phyloP scores from a whole-genome alignment of 1,140 invertebrate species.

The Mycetomoellerius zeteki region DNA sequence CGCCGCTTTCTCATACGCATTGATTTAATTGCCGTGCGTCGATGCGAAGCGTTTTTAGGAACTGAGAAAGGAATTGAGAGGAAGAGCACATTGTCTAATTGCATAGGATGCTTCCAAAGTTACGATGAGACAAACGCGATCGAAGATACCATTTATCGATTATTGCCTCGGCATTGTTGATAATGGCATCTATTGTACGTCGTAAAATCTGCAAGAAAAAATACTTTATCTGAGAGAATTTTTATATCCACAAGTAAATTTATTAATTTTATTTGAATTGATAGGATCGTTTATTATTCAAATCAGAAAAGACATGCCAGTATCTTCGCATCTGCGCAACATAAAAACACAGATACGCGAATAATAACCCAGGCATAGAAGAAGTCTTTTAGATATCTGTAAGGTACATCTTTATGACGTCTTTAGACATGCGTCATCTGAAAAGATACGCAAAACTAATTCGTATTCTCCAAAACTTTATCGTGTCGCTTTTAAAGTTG shows the following conservation, averaged over 20 bases:
- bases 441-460: background rate
- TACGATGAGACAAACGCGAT: background rate
- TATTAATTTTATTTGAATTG: background rate
- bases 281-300: background rate
- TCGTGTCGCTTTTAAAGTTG: background rate
- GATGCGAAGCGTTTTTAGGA: slow-evolving; percentile 69
- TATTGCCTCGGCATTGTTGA: background rate
- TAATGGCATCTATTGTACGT: background rate
- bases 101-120: background rate
- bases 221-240: background rate
- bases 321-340: background rate
- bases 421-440: no score
- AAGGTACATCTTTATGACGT: no score
- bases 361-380: background rate
- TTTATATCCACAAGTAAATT: background rate
- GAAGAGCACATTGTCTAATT: background rate
- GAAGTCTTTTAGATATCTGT: no score
- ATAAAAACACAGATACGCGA: background rate
- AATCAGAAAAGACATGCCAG: background rate
- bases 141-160: slow-evolving; percentile 6
- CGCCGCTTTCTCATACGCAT: slow-evolving; percentile 59
- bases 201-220: background rate
- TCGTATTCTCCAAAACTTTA: background rate
- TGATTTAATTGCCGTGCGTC: slow-evolving; percentile 62
- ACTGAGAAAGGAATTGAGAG: slow-evolving; percentile 34